Conservation (phyloP, 2,888 invertebrate genomes). For the Drosophila histrio region DNA sequence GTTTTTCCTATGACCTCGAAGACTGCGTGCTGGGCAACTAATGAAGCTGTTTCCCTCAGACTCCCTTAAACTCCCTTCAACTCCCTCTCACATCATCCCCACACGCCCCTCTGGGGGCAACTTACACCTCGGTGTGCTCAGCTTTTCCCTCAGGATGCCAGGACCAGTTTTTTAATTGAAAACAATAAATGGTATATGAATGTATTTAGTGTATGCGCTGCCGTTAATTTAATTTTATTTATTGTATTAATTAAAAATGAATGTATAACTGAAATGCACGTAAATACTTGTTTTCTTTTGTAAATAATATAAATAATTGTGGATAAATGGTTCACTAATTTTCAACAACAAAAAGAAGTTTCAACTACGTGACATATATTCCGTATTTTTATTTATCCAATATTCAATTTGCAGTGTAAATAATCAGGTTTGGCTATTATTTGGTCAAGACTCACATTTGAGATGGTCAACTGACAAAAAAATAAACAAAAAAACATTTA, state of each 20-base stretch:
- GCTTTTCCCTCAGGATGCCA: neutral
- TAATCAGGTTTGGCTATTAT: conserved; percentile 25
- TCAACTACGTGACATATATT: conserved; percentile 20
- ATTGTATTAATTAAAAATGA: conserved; percentile 56
- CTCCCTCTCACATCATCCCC: neutral
- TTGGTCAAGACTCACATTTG: neutral
- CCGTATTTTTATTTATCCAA: conserved; percentile 6
- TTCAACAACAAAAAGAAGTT: conserved; percentile 23
- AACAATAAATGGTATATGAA: neutral
- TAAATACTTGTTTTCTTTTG: neutral
- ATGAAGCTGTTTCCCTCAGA: conserved; percentile 64
- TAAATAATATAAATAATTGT: conserved; percentile 51
- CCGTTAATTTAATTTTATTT: conserved; percentile 34
- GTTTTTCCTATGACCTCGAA: conserved; percentile 37
- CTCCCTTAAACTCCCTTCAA: too few relatives aligned
- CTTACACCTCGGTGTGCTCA: neutral
- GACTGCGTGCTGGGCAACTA: conserved; percentile 66
- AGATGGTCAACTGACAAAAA: neutral
- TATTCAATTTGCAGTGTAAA: conserved; percentile 8
- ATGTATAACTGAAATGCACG: neutral
- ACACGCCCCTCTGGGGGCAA: too few relatives aligned
- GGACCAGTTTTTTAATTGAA: conserved; percentile 12
- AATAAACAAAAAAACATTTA: too few relatives aligned
- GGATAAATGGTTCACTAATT: conserved; percentile 45
- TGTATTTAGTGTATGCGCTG: conserved; percentile 5